Conservation (phyloP, 2,113 vertebrate species). For the Tinamus guttatus region DNA sequence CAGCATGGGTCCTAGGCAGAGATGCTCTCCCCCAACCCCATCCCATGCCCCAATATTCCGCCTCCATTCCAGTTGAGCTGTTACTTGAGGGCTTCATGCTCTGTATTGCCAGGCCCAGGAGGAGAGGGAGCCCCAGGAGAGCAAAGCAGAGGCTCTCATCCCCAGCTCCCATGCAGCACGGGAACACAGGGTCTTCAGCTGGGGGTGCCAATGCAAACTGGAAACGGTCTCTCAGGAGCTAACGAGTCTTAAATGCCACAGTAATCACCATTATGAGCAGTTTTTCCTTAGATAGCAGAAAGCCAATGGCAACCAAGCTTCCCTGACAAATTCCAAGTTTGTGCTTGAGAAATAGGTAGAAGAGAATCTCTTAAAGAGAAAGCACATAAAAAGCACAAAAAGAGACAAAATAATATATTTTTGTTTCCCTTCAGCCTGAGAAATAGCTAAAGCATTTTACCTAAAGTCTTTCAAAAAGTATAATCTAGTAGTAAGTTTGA, state of each 20-base stretch:
- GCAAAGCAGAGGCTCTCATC: background rate
- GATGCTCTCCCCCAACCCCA: background rate
- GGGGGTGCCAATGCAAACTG: too few relatives aligned
- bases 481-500: background rate
- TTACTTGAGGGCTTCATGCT: background rate
- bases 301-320: background rate
- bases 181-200: background rate
- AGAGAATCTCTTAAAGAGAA: background rate
- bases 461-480: background rate
- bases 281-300: background rate
- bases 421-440: background rate
- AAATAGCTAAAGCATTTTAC: background rate
- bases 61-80: background rate
- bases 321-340: background rate
- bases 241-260: background rate
- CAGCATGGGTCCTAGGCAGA: background rate
- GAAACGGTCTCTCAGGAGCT: too few relatives aligned
- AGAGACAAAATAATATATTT: background rate
- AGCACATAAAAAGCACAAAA: background rate
- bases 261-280: background rate
- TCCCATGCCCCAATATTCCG: background rate
- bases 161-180: background rate
- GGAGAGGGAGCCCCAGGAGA: background rate
- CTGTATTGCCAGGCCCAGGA: background rate
- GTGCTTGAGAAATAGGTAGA: background rate